A percentile compares a stretch with the other conserved stretches of the same genome.
Conservation (phyloP, 2,797 vertebrate genomes). For the Coregonus sp. region DNA sequence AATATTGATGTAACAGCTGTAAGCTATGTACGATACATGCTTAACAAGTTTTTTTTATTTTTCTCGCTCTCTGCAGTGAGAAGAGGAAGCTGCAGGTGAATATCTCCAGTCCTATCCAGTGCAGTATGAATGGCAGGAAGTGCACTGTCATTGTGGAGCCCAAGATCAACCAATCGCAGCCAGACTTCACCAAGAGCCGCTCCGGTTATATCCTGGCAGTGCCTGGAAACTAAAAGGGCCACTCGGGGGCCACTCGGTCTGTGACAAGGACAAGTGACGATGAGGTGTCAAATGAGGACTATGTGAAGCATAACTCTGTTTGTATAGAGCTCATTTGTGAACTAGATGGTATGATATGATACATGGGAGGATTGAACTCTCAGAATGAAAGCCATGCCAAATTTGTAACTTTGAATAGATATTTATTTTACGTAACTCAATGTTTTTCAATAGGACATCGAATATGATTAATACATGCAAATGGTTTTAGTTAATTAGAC, state of each 20-base stretch:
- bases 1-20: background rate
- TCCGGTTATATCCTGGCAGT: constrained; percentile 91
- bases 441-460: constrained; percentile 13
- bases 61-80: constrained; percentile 78
- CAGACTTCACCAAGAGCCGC: constrained; percentile 93
- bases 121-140: constrained; percentile 93
- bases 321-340: constrained; percentile 31
- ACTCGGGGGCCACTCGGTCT: background rate
- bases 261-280: too few species aligned
- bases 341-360: constrained; percentile 5
- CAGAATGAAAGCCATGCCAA: constrained; percentile 54
- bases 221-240: constrained; percentile 77
- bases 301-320: background rate
- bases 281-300: background rate
- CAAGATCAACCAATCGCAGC: constrained; percentile 89
- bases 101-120: constrained; percentile 89
- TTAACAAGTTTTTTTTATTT: background rate
- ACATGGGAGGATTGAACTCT: constrained; percentile 28
- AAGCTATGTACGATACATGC: background rate
- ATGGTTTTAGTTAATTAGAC: background rate
- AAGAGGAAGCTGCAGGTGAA: constrained; percentile 88
- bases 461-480: background rate
- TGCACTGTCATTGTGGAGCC: constrained; percentile 91
- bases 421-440: constrained; percentile 25
- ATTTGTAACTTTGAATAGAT: constrained; percentile 21